Percentiles rank a stretch among this genome's conserved stretches.
These are phyloP conservation scores for Drosophila pallidifrons DNA, from an alignment of 1,140 invertebrate genomes.

Conservation along the genomic window DNA sequence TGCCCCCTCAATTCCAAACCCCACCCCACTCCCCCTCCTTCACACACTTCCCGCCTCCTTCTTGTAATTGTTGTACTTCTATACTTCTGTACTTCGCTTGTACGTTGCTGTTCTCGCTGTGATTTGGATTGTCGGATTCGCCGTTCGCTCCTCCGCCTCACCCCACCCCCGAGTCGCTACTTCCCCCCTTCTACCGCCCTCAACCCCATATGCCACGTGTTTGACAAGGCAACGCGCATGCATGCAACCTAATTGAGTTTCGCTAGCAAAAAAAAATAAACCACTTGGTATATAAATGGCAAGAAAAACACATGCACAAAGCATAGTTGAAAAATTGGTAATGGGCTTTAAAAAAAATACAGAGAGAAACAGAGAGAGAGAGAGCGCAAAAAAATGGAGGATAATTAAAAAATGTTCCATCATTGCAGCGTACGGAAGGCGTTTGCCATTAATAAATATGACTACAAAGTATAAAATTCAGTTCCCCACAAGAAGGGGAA, in stretches of 20 bases:
- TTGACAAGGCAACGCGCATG: slow-evolving; percentile 72
- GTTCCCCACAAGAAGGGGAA: no score
- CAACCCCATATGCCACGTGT: slow-evolving; percentile 58
- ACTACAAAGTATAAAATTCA: not conserved
- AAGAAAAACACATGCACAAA: slow-evolving; percentile 15
- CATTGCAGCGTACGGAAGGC: slow-evolving; percentile 34
- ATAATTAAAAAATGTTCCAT: slow-evolving; percentile 51
- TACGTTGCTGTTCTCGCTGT: slow-evolving; percentile 81
- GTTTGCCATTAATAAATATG: slow-evolving; percentile 37
- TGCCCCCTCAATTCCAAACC: not conserved
- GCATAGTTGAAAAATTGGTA: slow-evolving; percentile 37
- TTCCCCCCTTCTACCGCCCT: not conserved
- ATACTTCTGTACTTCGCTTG: slow-evolving; percentile 67
- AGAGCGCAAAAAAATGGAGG: not conserved
- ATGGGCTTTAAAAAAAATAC: slow-evolving; percentile 25
- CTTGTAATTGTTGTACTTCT: slow-evolving; percentile 78
- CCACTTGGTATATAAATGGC: not conserved
- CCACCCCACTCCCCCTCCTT: not conserved
- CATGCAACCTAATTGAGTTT: slow-evolving; percentile 81
- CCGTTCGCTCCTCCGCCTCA: not conserved
- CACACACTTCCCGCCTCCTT: not conserved
- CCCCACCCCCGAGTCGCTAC: not conserved
- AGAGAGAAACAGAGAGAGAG: not conserved
- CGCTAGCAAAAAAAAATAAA: slow-evolving; percentile 30
- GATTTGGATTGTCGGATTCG: slow-evolving; percentile 64